Base-by-base conservation (phyloP, 37 sponge, comb jelly and placozoan genomes). In the Tethya wilhelma region DNA sequence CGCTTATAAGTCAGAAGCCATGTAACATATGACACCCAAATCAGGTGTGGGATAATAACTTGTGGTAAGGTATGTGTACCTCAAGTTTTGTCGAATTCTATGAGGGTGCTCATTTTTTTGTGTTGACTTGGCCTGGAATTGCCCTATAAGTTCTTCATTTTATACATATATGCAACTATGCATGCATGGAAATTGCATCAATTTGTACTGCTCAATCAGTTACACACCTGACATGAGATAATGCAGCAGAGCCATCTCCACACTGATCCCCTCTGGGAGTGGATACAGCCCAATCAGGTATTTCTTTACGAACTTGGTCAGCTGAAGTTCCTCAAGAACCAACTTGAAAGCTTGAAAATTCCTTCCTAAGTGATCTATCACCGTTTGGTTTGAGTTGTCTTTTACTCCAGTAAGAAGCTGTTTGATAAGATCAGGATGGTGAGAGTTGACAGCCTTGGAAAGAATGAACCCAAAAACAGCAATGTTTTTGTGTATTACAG, bases 191-290 rank as follows among this genome's bases (percentile, higher is more conserved):
- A 9, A 49, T 19, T 49, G 9, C 53, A 49, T 14, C 53, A 49
- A 49, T 49, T 9, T 49, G 9, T 49, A 49, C 14, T 49, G 9
- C 19, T n/a, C n/a, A n/a, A n/a, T n/a, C 53, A 9, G 9, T 19
- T 49, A 49, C 53, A 19, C 53, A 49, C 53, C 53, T 49, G 53
- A 49, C 6, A 72, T 53, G 11, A 69, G 31, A 42, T 69, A 69
- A 43, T 58, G 80, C 20, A 80, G 7, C 14, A 80, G 59, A 57
- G 70, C 70, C 58, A 41, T 28, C 56, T 69, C 80, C 37, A 67
- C 38, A 12, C 29, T 20, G 53, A 78, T 0, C 28, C 36, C 11
- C 31, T 49, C 38, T 0, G 67, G 67, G 5, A 39, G 25, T 26
- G 41, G 2, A 25, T 58, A 26, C 38, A 74, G n/a, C 8, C 14